These are phyloP conservation scores for Tragelaphus scriptus DNA, from an alignment of 2,113 vertebrate species.

Conservation along the genomic window DNA sequence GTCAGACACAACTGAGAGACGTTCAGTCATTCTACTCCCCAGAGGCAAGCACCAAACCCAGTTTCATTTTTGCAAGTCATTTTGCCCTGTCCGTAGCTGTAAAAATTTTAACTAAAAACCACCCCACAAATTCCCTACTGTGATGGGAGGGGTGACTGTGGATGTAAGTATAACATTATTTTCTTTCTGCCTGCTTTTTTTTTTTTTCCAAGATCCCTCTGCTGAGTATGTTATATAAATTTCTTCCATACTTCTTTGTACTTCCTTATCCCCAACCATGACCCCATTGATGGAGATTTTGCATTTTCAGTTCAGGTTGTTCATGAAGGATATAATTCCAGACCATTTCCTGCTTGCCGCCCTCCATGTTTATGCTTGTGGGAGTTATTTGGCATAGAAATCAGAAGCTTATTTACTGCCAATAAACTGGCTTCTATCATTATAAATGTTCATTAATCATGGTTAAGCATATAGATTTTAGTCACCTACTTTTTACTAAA, in stretches of 20 bases:
- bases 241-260: background rate
- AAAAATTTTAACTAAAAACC: background rate
- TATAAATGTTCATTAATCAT: background rate
- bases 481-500: background rate
- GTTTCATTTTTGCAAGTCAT: background rate
- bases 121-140: background rate
- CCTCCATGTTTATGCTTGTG: background rate
- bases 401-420: constrained; percentile 21
- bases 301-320: background rate
- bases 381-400: background rate
- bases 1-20: background rate
- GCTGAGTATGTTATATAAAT: background rate
- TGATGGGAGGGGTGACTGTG: background rate
- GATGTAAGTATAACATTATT: background rate
- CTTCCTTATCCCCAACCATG: fast-evolving
- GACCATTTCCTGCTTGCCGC: background rate
- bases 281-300: fast-evolving
- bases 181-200: background rate
- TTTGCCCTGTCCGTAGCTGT: background rate
- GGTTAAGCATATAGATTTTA: background rate
- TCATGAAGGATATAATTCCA: background rate
- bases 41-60: background rate
- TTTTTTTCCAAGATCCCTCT: background rate
- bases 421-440: constrained; percentile 38
- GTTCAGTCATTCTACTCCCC: background rate